Conservation (phyloP, 2,797 vertebrate species). For the Bryconaethiops microstoma region DNA sequence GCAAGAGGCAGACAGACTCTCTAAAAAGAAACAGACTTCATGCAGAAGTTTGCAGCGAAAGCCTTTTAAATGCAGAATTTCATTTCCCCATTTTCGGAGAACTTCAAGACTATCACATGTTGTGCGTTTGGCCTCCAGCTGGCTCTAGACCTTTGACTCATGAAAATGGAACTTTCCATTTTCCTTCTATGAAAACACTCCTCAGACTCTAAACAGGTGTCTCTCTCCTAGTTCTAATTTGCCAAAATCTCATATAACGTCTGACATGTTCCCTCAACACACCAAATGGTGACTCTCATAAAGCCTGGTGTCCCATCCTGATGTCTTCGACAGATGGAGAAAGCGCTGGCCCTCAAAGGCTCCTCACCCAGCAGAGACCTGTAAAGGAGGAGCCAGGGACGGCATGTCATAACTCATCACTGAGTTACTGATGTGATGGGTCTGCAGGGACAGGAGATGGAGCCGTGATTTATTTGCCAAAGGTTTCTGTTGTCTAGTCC, state of each 20-base stretch:
- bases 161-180: conserved; percentile 17
- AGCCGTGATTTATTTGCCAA: not conserved
- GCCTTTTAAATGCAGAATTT: not conserved
- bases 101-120: conserved; percentile 7
- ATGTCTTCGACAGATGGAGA: conserved; percentile 20
- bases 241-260: conserved; percentile 8
- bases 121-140: conserved; percentile 11
- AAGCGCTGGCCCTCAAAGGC: not conserved
- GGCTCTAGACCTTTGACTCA: conserved; percentile 1
- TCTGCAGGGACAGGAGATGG: not conserved
- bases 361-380: not conserved
- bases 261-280: not conserved
- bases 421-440: conserved; percentile 16
- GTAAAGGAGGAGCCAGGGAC: conserved; percentile 17
- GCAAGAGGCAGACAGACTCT: not conserved
- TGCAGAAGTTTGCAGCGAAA: not conserved
- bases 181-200: not conserved
- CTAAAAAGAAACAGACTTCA: no score
- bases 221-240: not conserved
- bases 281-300: conserved; percentile 11
- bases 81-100: conserved; percentile 14
- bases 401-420: conserved; percentile 2
- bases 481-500: conserved; percentile 4
- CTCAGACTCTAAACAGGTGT: not conserved
- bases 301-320: not conserved